Evolutionary conservation across 2,113 vertebrate species (phyloP).

Genomic region (Cryptotis parvus): DNA sequence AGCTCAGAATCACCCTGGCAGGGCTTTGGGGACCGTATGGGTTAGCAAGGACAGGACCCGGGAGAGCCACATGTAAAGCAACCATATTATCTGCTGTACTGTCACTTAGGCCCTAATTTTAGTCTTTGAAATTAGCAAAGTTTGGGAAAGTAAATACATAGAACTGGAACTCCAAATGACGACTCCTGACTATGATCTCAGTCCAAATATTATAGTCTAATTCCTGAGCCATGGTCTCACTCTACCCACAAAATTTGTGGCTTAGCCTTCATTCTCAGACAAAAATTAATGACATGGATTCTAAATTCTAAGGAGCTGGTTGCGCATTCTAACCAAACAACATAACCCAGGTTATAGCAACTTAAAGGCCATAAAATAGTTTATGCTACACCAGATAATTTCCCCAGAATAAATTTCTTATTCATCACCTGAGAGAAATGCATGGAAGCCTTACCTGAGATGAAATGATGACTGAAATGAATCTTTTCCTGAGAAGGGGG

Average conservation of each 20-base stretch:
- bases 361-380: neutral
- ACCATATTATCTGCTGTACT: too few relatives aligned
- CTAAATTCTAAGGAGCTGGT: neutral
- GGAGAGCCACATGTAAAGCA: too few relatives aligned
- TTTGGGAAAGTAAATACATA: neutral
- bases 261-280: neutral
- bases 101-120: neutral
- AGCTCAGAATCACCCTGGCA: too few relatives aligned
- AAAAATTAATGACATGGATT: neutral
- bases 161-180: neutral
- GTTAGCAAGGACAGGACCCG: too few relatives aligned
- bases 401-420: neutral
- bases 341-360: neutral
- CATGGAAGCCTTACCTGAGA: too few relatives aligned
- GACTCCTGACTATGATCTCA: neutral
- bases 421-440: constrained; percentile 21
- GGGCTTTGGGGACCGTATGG: neutral
- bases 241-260: neutral
- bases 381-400: neutral
- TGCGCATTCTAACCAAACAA: neutral
- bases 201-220: neutral
- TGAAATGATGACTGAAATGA: too few relatives aligned
- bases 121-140: neutral
- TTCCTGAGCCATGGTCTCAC: neutral
- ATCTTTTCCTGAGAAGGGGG: too few relatives aligned